phyloP scores from a whole-genome alignment of 2,888 invertebrate genomes.

The Altica lythri region DNA sequence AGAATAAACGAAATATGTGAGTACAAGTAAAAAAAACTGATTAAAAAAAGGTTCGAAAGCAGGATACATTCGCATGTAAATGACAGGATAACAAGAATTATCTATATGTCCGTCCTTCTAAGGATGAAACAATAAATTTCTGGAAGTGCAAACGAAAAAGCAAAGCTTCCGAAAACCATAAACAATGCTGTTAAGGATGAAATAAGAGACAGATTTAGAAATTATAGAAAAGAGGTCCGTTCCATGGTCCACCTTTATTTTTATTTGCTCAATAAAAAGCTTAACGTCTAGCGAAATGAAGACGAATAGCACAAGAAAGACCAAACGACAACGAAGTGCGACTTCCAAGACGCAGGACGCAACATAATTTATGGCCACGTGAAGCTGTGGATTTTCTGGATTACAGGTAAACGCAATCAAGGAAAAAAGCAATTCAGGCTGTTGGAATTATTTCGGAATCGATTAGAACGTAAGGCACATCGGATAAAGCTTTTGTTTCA shows the following conservation, averaged over 20 bases:
- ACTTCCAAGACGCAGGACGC: not conserved
- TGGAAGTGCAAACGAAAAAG: conserved; percentile 21
- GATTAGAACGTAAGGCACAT: too few relatives aligned
- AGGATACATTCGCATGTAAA: not conserved
- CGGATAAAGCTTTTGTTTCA: too few relatives aligned
- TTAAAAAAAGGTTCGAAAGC: too few relatives aligned
- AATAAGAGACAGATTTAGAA: conserved; percentile 35
- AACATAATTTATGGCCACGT: conserved; percentile 15
- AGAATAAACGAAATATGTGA: too few relatives aligned
- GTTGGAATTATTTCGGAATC: too few relatives aligned
- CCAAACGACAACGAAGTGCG: conserved; percentile 5
- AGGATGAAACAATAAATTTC: conserved; percentile 20
- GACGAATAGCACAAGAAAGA: conserved; percentile 24
- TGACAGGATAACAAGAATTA: conserved; percentile 8
- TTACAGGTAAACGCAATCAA: conserved; percentile 14
- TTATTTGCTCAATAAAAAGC: conserved; percentile 31
- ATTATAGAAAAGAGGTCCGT: conserved; percentile 32
- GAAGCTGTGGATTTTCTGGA: conserved; percentile 7
- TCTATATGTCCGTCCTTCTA: conserved; percentile 5
- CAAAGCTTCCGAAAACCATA: conserved; percentile 20
- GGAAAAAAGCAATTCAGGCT: not conserved
- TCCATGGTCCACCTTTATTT: conserved; percentile 32
- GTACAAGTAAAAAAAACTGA: too few relatives aligned
- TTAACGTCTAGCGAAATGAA: conserved; percentile 29
- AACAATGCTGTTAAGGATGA: conserved; percentile 36